Percentiles rank a stretch among this genome's conserved stretches.
These are phyloP conservation scores for Epinephelus lanceolatus DNA, from an alignment of 2,113 vertebrate genomes.

Conservation along the genomic window DNA sequence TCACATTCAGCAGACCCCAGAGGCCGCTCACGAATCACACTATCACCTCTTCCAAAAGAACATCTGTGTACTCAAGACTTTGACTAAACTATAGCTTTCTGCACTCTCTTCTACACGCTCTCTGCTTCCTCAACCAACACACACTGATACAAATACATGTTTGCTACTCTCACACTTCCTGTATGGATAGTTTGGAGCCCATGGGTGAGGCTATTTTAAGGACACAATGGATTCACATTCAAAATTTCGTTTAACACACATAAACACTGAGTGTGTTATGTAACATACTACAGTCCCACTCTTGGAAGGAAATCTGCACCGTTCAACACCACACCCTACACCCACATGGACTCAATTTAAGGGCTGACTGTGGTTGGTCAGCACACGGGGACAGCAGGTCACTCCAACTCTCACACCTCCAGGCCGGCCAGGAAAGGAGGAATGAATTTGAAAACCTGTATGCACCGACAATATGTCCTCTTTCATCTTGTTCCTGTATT, in stretches of 20 bases:
- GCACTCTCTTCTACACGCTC: neutral
- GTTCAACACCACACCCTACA: conserved; percentile 54
- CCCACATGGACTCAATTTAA: conserved; percentile 61
- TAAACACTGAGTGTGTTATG: conserved; percentile 34
- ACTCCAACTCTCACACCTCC: conserved; percentile 12
- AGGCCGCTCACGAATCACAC: conserved; percentile 40
- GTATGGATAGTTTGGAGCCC: conserved; percentile 28
- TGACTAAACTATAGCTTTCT: conserved; percentile 16
- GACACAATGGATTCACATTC: conserved; percentile 46
- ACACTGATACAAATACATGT: conserved; percentile 27
- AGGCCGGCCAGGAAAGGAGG: neutral
- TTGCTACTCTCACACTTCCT: conserved; percentile 47
- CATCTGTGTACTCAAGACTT: conserved; percentile 53
- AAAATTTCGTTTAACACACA: conserved; percentile 45
- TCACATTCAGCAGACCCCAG: conserved; percentile 46
- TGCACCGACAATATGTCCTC: neutral
- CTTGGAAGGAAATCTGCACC: conserved; percentile 34
- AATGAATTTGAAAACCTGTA: neutral
- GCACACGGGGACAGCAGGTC: neutral
- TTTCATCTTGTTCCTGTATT: neutral
- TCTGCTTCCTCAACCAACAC: conserved; percentile 24
- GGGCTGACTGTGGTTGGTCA: conserved; percentile 20
- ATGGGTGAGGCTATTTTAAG: conserved; percentile 53
- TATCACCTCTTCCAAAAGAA: conserved; percentile 42
- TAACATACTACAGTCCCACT: conserved; percentile 52